Evolutionary conservation across 2,113 vertebrate genomes (phyloP), one percentile per base, ranked within the genome.

Genomic region (Scomber japonicus): DNA sequence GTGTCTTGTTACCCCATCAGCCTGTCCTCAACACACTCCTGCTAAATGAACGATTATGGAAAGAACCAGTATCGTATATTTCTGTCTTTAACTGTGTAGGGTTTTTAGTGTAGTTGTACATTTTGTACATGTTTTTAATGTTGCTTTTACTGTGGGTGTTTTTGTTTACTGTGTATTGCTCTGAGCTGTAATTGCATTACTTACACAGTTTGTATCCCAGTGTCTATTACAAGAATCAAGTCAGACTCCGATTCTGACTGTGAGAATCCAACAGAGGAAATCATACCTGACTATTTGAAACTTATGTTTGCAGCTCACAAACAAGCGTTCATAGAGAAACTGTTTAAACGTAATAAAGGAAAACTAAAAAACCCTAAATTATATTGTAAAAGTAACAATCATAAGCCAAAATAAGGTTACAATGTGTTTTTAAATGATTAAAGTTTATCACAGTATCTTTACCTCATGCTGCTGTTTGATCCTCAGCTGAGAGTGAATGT

Each of bases 221-320:
- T 68, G 24, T 62, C n/a, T 48, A 46, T 55, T 62, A 24, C n/a
- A 49, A n/a, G n/a, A 56, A 75, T 81, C 71, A 62, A n/a, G 49
- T 62, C 21, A 49, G 59, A 48, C 66, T 35, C 16, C 15, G 76
- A 65, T 57, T 19, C 15, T 16, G 16, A 44, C 56, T 35, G 11
- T 5, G 30, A 67, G 51, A 40, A 63, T 50, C n/a, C 27, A 49
- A 14, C n/a, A 24, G 49, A 67, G 16, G 21, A 46, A 73, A 51
- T 59, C 53, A 11, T 24, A 53, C 30, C 13, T 7, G 16, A 35
- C 35, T 14, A 9, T 64, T 64, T 48, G 27, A 54, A 21, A 53
- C 17, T 9, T 8, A 9, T 24, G 24, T 78, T 24, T 44, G 45
- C 30, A 50, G 50, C 17, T 19, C 44, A 56, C 30, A 55, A 24